Evolutionary conservation across 2,113 vertebrate species (phyloP).

Genomic region (Aleadryas rufinucha): DNA sequence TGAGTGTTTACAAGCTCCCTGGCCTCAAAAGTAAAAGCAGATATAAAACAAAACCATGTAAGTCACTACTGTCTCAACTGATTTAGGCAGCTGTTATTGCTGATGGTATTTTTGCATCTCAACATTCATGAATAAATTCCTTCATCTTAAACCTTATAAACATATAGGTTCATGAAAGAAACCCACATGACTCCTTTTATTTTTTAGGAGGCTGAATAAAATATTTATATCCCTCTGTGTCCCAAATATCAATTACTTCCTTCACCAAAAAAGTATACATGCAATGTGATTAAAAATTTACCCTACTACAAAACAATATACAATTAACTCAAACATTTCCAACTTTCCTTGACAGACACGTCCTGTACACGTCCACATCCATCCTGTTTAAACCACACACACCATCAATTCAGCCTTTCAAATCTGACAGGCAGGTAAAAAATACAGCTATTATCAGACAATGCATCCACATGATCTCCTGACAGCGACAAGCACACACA

Average conservation of each 20-base stretch:
- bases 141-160: constrained; percentile 57
- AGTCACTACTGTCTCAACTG: constrained; percentile 8
- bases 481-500: constrained; percentile 50
- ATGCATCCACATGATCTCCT: constrained; percentile 57
- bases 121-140: constrained; percentile 63
- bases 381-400: constrained; percentile 27
- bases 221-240: constrained; percentile 60
- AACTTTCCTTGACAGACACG: not conserved
- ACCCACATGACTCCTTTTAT: constrained; percentile 54
- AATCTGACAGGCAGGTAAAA: constrained; percentile 58
- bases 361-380: not conserved
- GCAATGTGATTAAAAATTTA: constrained; percentile 68
- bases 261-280: constrained; percentile 19
- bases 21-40: constrained; percentile 28
- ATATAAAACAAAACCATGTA: constrained; percentile 26
- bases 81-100: constrained; percentile 37
- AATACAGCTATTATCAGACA: constrained; percentile 63
- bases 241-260: constrained; percentile 67
- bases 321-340: constrained; percentile 54
- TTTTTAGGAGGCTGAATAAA: constrained; percentile 70
- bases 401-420: constrained; percentile 39
- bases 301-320: constrained; percentile 53
- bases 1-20: not conserved
- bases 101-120: constrained; percentile 44
- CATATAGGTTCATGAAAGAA: constrained; percentile 54